Evolutionary conservation across 2,888 invertebrate genomes (phyloP).

Genomic region (Hedychridium roseum): DNA sequence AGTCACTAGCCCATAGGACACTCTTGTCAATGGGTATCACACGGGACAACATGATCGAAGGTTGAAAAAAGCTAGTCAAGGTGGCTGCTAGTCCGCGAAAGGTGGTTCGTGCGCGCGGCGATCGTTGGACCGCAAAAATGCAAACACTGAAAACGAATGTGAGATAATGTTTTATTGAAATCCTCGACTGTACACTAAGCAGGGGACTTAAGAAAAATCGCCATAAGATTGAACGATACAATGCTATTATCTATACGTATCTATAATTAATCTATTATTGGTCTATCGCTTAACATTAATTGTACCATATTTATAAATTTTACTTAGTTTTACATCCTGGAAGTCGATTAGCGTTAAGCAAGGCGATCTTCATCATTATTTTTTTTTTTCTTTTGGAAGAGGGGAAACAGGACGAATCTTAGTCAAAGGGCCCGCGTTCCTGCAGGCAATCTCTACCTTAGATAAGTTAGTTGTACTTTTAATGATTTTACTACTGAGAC

Average conservation of each 20-base stretch:
- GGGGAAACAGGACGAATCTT: constrained; percentile 41
- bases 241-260: constrained; percentile 60
- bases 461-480: constrained; percentile 54
- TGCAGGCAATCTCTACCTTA: constrained; percentile 49
- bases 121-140: constrained; percentile 48
- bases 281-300: constrained; percentile 60
- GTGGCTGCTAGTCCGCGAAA: constrained; percentile 62
- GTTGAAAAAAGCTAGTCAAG: constrained; percentile 60
- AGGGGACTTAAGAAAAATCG: constrained; percentile 50
- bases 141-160: constrained; percentile 48
- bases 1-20: constrained; percentile 46
- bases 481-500: constrained; percentile 55
- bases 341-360: constrained; percentile 51
- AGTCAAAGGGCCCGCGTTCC: constrained; percentile 41
- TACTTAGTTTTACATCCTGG: constrained; percentile 59
- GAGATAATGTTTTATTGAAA: constrained; percentile 49
- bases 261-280: constrained; percentile 59
- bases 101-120: constrained; percentile 52
- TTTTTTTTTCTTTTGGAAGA: constrained; percentile 30
- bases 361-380: constrained; percentile 34
- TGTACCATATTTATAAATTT: constrained; percentile 61
- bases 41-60: constrained; percentile 30
- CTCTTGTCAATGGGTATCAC: constrained; percentile 39
- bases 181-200: constrained; percentile 47
- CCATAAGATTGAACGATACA: constrained; percentile 60